phyloP scores from a whole-genome alignment of 2,888 invertebrate genomes.

The Camponotus fellah region DNA sequence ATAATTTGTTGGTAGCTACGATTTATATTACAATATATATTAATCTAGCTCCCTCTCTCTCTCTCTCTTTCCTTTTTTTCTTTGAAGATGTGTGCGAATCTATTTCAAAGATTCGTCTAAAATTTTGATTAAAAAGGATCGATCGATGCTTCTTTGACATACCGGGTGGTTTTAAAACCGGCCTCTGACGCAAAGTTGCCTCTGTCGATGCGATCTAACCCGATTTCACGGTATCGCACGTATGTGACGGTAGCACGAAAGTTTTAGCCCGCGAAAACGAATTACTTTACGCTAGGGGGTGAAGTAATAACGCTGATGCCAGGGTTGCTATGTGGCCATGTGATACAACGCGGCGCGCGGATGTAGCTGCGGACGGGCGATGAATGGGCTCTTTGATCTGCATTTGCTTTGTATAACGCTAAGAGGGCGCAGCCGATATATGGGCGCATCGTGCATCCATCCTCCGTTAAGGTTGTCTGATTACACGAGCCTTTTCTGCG shows the following conservation, averaged over 20 bases:
- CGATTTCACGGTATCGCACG: slow-evolving; percentile 44
- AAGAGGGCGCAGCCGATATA: slow-evolving; percentile 57
- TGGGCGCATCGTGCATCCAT: slow-evolving; percentile 43
- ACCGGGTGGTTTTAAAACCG: neutral
- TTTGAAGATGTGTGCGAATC: neutral
- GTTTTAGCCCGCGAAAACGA: slow-evolving; percentile 50
- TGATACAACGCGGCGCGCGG: slow-evolving; percentile 65
- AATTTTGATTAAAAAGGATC: slow-evolving; percentile 10
- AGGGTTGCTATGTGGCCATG: slow-evolving; percentile 66
- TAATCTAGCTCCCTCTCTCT: neutral
- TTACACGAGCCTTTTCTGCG: slow-evolving; percentile 58
- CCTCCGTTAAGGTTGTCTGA: slow-evolving; percentile 47
- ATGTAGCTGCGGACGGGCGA: slow-evolving; percentile 70
- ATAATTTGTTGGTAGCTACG: slow-evolving; percentile 6
- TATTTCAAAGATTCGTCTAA: neutral
- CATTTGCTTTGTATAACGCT: slow-evolving; percentile 69
- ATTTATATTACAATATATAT: neutral
- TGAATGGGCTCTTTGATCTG: slow-evolving; percentile 83
- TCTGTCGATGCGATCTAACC: slow-evolving; percentile 21
- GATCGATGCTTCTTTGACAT: slow-evolving; percentile 2
- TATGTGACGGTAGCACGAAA: slow-evolving; percentile 27
- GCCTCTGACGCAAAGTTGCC: neutral
- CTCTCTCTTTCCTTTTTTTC: neutral
- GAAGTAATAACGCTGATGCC: slow-evolving; percentile 76
- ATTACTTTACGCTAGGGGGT: slow-evolving; percentile 65